Conservation (phyloP, 2,888 invertebrate genomes). For the Ennomos fuscantarius region DNA sequence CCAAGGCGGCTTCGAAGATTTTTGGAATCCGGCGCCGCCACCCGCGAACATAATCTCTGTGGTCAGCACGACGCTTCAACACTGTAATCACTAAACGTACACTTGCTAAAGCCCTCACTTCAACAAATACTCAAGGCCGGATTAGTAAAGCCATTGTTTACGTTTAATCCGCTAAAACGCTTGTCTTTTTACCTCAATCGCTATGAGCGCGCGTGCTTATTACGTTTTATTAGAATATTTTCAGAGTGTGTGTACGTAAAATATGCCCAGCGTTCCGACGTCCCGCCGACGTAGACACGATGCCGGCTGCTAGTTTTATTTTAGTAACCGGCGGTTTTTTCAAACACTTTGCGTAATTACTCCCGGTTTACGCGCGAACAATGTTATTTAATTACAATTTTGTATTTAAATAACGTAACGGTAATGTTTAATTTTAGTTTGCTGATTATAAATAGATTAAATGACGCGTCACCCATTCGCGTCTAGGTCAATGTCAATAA, state of each 20-base stretch:
- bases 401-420: conserved; percentile 20
- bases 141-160: conserved; percentile 32
- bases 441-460: conserved; percentile 7
- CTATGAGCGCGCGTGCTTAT: conserved; percentile 40
- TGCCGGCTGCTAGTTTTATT: conserved; percentile 54
- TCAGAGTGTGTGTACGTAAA: conserved; percentile 46
- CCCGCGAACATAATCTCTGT: conserved; percentile 71
- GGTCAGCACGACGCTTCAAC: conserved; percentile 25
- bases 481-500: conserved; percentile 18
- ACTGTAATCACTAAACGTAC: not conserved
- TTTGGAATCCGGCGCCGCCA: conserved; percentile 76
- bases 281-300: conserved; percentile 46
- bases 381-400: conserved; percentile 25
- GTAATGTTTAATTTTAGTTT: conserved; percentile 14
- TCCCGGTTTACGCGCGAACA: conserved; percentile 21
- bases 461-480: not conserved
- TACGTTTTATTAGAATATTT: conserved; percentile 52
- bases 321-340: conserved; percentile 51
- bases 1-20: conserved; percentile 77
- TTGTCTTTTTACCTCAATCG: conserved; percentile 7
- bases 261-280: conserved; percentile 48
- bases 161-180: conserved; percentile 33
- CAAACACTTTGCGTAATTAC: conserved; percentile 52
- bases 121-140: not conserved
- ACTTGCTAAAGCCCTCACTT: not conserved